Evolutionary conservation across 2,888 invertebrate species (phyloP), one percentile per base, ranked within the genome.

Genomic region (Cephus pulcher): DNA sequence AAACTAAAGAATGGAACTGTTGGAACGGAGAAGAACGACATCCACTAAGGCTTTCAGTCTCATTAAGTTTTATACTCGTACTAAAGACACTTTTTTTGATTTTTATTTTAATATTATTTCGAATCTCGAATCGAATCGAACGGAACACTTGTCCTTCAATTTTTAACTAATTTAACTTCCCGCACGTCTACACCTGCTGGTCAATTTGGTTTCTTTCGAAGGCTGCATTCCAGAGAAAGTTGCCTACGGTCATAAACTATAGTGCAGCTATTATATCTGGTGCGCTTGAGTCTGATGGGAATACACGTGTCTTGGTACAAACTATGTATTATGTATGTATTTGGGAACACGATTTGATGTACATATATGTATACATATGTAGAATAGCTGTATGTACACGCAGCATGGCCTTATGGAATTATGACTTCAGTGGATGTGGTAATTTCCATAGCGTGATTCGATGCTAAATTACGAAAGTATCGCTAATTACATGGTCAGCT

Each of bases 171-270:
- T 23, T 23, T 56, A 56, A 56, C 23, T 23, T 56, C 15, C 23
- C 6, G 2, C 56, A 0, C 2, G 9, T 71, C 33, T 34, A 23
- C 71, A 71, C 71, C 71, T 32, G 71, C 71, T 80, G 79, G 80
- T 76, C 80, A 75, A 15, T 73, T 73, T 81, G 74, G 30, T 37
- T 79, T 74, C 78, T 77, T 83, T 82, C 82, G 80, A 80, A 82
- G 80, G 34, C 78, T 75, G 82, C 82, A 87, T 86, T 87, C 84
- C 85, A 81, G 86, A 84, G 86, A 88, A 87, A 87, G 88, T 86
- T 83, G 82, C 74, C 79, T 40, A 69, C 37, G n/a, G 37, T 71
- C 12, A 23, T 71, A 11, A 9, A 23, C 23, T 23, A 9, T 40
- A 56, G 23, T 56, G 56, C 23, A 56, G 56, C 56, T 56, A 23